A percentile compares a stretch with the other conserved stretches of the same genome.
These are phyloP conservation scores for Sebastes wilsoni DNA, from an alignment of 2,797 vertebrate species.

Conservation along the genomic window DNA sequence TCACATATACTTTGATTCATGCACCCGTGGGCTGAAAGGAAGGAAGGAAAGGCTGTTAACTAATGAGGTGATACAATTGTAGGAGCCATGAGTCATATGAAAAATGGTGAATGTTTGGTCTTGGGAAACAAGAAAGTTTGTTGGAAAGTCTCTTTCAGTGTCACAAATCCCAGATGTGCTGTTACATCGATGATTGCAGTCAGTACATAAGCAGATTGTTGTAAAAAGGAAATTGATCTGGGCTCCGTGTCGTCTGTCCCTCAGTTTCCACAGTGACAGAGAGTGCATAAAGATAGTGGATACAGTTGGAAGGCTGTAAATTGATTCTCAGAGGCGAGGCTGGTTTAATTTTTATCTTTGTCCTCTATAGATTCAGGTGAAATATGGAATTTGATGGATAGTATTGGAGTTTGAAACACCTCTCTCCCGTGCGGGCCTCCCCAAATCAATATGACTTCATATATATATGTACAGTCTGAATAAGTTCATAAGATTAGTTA, in stretches of 20 bases:
- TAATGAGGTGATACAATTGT: neutral
- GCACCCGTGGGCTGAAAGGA: too few relatives aligned
- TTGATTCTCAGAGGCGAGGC: neutral
- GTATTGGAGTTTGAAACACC: neutral
- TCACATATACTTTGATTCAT: neutral
- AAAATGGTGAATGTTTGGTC: accelerated
- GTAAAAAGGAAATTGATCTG: slow-evolving; percentile 33
- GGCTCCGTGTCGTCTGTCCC: neutral
- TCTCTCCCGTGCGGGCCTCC: neutral
- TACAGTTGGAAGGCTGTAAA: slow-evolving; percentile 11
- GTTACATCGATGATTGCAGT: neutral
- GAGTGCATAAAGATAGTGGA: slow-evolving; percentile 1
- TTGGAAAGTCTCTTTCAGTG: neutral
- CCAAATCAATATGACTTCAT: neutral
- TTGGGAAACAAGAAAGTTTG: neutral
- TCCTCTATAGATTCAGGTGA: neutral
- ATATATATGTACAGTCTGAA: neutral
- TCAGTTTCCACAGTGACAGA: slow-evolving; percentile 28
- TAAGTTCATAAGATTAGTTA: neutral
- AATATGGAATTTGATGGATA: slow-evolving; percentile 6
- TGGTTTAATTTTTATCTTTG: slow-evolving; percentile 16
- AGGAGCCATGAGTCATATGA: too few relatives aligned
- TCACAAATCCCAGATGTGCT: neutral
- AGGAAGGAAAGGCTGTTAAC: neutral
- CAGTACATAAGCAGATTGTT: slow-evolving; percentile 7